Base-by-base conservation (phyloP, 2,797 vertebrate species). In the Valencia hispanica region DNA sequence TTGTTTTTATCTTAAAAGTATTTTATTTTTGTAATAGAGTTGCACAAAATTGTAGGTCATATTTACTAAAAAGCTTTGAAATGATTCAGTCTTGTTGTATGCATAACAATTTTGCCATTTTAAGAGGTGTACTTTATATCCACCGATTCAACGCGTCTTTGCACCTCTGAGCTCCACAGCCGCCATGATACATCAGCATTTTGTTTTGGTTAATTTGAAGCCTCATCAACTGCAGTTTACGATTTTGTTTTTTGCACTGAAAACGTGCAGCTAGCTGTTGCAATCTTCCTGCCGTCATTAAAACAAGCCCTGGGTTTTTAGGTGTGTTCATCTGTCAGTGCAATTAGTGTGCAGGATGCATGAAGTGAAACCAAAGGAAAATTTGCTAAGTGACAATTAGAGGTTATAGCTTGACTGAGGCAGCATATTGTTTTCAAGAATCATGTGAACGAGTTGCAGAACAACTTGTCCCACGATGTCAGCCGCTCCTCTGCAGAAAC, bases 331-430 rank as follows among this genome's bases (percentile, higher is more conserved):
- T 57, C 53, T 14, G 50, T 84, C 55, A 48, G 77, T 68, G 72
- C 61, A 74, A 72, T 78, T 70, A 73, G 65, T 73, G 68, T 36
- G 48, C 75, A 82, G 77, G 70, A 47, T 55, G 65, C 74, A 32
- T 30, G 17, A 81, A 87, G 73, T 59, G 22, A 81, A 84, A 79
- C 53, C n/a, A 0, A 80, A 65, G 10, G 66, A 1, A 39, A 47
- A 4, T 34, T 41, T 69, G 63, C 66, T 27, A 51, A 73, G 68
- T 47, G 82, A 82, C 77, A 77, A 88, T 89, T 82, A 82, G 10
- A 74, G 36, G 57, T 34, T 43, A 53, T 15, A 68, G 74, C 68
- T 18, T 71, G 72, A 79, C 77, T 68, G 68, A 78, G 43, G 39
- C 17, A 51, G 70, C 18, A 1, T 75, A 70, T 80, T 39, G 1